Conservation (phyloP, 2,113 vertebrate species). For the Mirza zaza region DNA sequence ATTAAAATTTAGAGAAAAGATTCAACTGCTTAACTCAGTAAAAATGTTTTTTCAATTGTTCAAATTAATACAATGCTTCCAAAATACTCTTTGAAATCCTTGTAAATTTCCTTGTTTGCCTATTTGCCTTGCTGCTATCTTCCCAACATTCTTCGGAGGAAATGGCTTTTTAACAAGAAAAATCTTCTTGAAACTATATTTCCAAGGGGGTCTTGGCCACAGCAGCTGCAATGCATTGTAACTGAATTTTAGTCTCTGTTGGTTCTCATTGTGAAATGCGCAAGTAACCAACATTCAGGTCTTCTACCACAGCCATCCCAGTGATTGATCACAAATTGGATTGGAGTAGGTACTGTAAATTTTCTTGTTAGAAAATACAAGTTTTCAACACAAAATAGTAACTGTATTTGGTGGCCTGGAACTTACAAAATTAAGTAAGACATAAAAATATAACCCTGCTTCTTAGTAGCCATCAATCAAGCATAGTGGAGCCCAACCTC, state of each 20-base stretch:
- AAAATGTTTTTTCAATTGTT: slow-evolving; percentile 76
- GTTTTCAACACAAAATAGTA: slow-evolving; percentile 60
- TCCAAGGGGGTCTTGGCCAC: slow-evolving; percentile 73
- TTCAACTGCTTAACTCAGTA: slow-evolving; percentile 61
- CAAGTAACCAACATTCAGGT: slow-evolving; percentile 72
- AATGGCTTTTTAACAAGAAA: slow-evolving; percentile 84
- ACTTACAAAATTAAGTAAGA: slow-evolving; percentile 51
- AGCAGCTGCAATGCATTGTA: slow-evolving; percentile 80
- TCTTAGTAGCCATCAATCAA: background rate
- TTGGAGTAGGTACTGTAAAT: slow-evolving; percentile 4
- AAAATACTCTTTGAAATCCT: slow-evolving; percentile 78
- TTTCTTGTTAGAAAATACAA: slow-evolving; percentile 75
- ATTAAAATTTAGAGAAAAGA: slow-evolving; percentile 66
- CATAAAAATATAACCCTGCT: slow-evolving; percentile 27
- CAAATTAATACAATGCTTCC: slow-evolving; percentile 76
- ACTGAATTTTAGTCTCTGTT: slow-evolving; percentile 66
- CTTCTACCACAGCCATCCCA: slow-evolving; percentile 44
- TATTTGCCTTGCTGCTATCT: slow-evolving; percentile 74
- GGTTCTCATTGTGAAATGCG: slow-evolving; percentile 73
- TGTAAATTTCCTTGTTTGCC: slow-evolving; percentile 71
- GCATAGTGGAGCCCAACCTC: background rate
- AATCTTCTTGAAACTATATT: slow-evolving; percentile 79
- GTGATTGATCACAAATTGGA: slow-evolving; percentile 66
- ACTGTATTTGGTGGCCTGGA: slow-evolving; percentile 49
- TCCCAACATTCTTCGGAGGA: slow-evolving; percentile 75